Base-by-base conservation (phyloP, 1,140 invertebrate species). In the Hypothenemus hampei region DNA sequence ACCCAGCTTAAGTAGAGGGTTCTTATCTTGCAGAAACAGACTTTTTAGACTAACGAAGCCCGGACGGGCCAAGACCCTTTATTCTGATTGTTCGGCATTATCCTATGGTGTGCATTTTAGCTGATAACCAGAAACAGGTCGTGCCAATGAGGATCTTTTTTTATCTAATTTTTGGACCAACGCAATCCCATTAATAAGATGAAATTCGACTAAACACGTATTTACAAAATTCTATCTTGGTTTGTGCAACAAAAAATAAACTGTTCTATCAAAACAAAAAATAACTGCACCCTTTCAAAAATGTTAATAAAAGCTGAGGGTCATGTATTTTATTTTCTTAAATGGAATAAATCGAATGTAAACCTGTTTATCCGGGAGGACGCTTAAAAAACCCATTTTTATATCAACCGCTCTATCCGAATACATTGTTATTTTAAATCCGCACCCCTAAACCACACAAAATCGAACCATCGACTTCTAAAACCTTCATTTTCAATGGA, bases 21-120 rank as follows among this genome's bases (percentile, higher is more conserved):
- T 56, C 53, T 56, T 56, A 56, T 56, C 53, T 56, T 26, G 36
- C 53, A 56, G 53, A 56, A 56, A 56, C 53, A 56, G 53, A 56
- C 53, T 56, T 56, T 56, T 56, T 56, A 56, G 53, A 56, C 53
- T 56, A 56, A 56, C 53, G 44, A 56, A 56, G 43, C 21, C 44
- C 2, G 26, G 19, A 16, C 43, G 36, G 53, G n/a, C 23, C 51
- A 5, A 24, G 53, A 39, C 45, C 53, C 37, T 56, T 48, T 56
- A 56, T 56, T 56, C 53, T 48, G 53, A 56, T 56, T 56, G 35
- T 44, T 13, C 36, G 44, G 53, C 43, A 56, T 56, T 56, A 47
- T 56, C 53, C 53, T 48, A 56, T 40, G 44, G 53, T 41, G 35
- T 56, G 53, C 53, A 56, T 56, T 56, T 56, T 39, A 47, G 37